phyloP scores from a whole-genome alignment of 2,888 invertebrate species.

The Heliothis peltigera region DNA sequence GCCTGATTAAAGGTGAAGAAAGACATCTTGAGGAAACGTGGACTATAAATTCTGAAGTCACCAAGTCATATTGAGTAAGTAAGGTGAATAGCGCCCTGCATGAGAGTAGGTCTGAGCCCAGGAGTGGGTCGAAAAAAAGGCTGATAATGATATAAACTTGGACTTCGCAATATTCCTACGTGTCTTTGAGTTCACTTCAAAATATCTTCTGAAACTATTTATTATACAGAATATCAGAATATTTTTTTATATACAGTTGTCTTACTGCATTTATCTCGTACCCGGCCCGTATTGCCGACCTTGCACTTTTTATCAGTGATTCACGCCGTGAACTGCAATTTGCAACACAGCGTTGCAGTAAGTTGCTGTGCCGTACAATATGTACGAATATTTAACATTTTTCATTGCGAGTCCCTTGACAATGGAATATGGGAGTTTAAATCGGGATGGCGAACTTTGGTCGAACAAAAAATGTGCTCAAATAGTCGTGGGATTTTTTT shows the following conservation, averaged over 20 bases:
- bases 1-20: no score
- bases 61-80: no score
- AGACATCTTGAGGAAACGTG: no score
- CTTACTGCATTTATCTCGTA: constrained; percentile 21
- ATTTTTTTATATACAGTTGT: not conserved
- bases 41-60: no score
- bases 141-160: no score
- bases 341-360: constrained; percentile 52
- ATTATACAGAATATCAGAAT: no score
- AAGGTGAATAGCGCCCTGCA: no score
- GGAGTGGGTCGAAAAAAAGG: no score
- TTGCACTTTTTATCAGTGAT: constrained; percentile 57
- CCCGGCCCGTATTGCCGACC: constrained; percentile 21
- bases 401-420: constrained; percentile 50
- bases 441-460: constrained; percentile 21
- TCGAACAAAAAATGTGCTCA: constrained; percentile 26
- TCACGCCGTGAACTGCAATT: constrained; percentile 54
- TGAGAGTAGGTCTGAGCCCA: no score
- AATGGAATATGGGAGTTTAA: constrained; percentile 38
- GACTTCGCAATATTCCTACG: no score
- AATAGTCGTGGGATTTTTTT: not conserved
- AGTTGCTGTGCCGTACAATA: constrained; percentile 51
- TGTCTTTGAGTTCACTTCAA: no score
- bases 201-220: no score
- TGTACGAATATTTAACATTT: constrained; percentile 56